Conservation (phyloP, 2,797 vertebrate genomes). For the Gila robusta region DNA sequence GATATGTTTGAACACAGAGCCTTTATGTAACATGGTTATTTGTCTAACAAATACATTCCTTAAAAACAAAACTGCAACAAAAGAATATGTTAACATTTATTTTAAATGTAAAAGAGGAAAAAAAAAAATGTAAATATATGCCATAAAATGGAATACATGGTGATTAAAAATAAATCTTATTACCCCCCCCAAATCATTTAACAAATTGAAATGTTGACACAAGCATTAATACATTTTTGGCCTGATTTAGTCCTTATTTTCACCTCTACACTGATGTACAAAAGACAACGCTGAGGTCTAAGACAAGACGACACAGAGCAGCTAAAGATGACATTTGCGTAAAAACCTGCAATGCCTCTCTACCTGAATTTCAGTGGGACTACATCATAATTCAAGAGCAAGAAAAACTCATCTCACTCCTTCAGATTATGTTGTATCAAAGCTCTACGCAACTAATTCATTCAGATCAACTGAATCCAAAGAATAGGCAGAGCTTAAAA, state of each 20-base stretch:
- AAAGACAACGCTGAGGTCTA: conserved; percentile 37
- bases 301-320: conserved; percentile 32
- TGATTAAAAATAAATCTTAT: too few relatives aligned
- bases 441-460: conserved; percentile 13
- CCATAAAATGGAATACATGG: not conserved
- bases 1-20: not conserved
- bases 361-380: conserved; percentile 58
- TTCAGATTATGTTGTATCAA: conserved; percentile 41
- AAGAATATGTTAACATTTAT: not conserved
- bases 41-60: conserved; percentile 11
- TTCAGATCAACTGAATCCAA: conserved; percentile 42
- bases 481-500: conserved; percentile 11
- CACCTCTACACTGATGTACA: conserved; percentile 41
- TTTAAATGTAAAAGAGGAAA: not conserved
- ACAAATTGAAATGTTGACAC: not conserved
- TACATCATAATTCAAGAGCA: conserved; percentile 54
- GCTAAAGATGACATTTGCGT: conserved; percentile 36
- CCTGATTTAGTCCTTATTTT: conserved; percentile 22
- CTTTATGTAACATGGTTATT: conserved; percentile 17
- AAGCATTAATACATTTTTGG: not conserved
- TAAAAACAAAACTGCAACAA: not conserved
- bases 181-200: not conserved
- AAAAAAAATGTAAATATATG: not conserved
- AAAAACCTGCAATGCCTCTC: conserved; percentile 49
- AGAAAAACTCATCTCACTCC: conserved; percentile 42